These are phyloP conservation scores for Chionoecetes opilio DNA, from an alignment of 1,140 invertebrate genomes.

Conservation along the genomic window DNA sequence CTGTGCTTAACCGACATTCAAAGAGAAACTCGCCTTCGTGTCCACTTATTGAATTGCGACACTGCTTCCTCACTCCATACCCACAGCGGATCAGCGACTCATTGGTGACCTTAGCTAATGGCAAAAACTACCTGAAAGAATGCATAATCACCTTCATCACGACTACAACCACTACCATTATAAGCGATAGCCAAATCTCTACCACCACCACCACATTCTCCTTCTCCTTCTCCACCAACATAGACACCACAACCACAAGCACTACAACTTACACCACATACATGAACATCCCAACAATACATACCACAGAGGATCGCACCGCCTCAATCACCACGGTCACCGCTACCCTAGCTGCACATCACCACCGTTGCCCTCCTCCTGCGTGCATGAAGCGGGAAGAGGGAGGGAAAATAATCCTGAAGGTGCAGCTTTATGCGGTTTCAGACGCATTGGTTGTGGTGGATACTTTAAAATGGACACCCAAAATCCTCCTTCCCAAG, in stretches of 20 bases:
- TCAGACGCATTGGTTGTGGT: not conserved
- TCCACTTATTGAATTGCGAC: not conserved
- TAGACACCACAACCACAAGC: not conserved
- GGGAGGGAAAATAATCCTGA: not conserved
- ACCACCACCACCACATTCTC: not conserved
- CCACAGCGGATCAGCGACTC: too few relatives aligned
- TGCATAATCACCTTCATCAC: not conserved
- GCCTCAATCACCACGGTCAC: not conserved
- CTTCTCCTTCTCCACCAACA: not conserved
- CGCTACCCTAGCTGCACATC: too few relatives aligned
- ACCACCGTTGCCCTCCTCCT: not conserved
- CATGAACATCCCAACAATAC: not conserved
- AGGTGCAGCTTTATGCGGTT: not conserved
- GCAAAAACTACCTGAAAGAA: too few relatives aligned
- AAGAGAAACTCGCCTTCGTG: not conserved
- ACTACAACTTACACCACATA: not conserved
- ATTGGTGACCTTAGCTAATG: too few relatives aligned
- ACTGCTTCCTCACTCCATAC: not conserved
- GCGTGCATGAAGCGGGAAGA: not conserved
- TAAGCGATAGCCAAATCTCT: not conserved
- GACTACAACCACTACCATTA: not conserved
- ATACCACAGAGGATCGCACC: not conserved
- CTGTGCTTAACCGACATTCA: not conserved
- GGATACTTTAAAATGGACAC: conserved; percentile 39
- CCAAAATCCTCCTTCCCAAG: not conserved